A percentile compares a stretch with the other conserved stretches of the same genome.
These are phyloP conservation scores for Lagenorhynchus albirostris DNA, from an alignment of 2,113 vertebrate species.

Conservation along the genomic window DNA sequence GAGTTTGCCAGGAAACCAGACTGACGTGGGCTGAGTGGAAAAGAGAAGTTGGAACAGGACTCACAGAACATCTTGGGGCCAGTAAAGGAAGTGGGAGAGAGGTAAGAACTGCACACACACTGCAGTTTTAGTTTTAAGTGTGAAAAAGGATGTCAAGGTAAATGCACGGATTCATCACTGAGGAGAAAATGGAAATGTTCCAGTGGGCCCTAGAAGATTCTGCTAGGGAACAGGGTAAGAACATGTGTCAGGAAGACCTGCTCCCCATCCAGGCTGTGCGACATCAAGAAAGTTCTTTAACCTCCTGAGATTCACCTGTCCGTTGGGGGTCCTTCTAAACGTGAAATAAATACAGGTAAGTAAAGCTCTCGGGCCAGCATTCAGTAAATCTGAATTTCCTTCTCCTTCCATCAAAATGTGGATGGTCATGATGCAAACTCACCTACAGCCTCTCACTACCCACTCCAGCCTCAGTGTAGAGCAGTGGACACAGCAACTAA, in stretches of 20 bases:
- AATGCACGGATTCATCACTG: neutral
- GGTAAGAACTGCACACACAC: neutral
- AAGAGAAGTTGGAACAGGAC: conserved; percentile 36
- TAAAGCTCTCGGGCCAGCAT: neutral
- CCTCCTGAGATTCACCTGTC: neutral
- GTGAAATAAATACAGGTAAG: neutral
- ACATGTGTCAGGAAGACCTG: neutral
- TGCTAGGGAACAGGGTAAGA: neutral
- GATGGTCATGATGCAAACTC: neutral
- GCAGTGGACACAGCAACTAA: neutral
- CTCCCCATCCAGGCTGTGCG: neutral
- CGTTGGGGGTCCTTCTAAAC: neutral
- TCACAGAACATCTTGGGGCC: neutral
- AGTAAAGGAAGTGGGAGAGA: conserved; percentile 14
- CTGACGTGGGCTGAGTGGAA: neutral
- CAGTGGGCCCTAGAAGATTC: neutral
- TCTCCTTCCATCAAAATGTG: neutral
- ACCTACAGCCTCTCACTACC: neutral
- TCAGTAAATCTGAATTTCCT: neutral
- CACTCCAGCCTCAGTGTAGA: neutral
- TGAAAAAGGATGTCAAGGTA: neutral
- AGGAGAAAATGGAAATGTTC: neutral
- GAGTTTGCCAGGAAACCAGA: conserved; percentile 23
- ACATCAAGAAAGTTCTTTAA: neutral
- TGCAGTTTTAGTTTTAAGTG: neutral